These are phyloP conservation scores for Mirza zaza DNA, from an alignment of 2,113 vertebrate genomes.

Conservation along the genomic window DNA sequence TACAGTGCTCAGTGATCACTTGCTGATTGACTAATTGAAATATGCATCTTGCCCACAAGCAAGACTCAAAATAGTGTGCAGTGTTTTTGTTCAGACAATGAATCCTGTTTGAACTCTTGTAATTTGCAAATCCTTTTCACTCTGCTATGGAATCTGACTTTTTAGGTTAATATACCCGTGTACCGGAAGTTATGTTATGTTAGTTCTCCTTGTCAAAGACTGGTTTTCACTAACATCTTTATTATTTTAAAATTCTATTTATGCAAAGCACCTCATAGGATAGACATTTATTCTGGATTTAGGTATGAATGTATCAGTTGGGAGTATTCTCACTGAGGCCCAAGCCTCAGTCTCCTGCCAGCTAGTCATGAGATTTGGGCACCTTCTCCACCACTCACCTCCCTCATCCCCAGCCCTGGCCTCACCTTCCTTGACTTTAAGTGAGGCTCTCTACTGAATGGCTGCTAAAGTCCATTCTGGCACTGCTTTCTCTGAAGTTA, in stretches of 20 bases:
- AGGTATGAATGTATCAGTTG: background rate
- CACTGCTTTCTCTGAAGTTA: background rate
- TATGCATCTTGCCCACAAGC: background rate
- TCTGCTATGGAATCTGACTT: background rate
- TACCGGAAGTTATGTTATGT: background rate
- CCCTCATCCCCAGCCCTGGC: background rate
- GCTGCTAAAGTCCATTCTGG: background rate
- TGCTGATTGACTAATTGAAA: slow-evolving; percentile 34
- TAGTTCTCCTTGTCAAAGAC: background rate
- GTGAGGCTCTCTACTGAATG: background rate
- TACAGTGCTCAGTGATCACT: background rate
- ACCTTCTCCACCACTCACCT: background rate
- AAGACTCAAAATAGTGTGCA: background rate
- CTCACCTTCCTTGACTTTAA: background rate
- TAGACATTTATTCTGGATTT: slow-evolving; percentile 10
- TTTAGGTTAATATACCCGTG: background rate
- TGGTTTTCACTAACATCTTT: background rate
- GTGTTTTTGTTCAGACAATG: slow-evolving; percentile 1
- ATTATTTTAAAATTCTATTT: slow-evolving; percentile 18
- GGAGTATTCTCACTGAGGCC: background rate
- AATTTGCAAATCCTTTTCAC: slow-evolving; percentile 34
- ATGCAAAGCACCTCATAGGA: background rate
- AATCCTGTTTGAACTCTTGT: background rate
- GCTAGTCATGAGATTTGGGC: background rate
- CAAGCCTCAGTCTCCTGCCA: background rate